Conservation (phyloP, 2,797 vertebrate species). For the Pelochelys cantorii region DNA sequence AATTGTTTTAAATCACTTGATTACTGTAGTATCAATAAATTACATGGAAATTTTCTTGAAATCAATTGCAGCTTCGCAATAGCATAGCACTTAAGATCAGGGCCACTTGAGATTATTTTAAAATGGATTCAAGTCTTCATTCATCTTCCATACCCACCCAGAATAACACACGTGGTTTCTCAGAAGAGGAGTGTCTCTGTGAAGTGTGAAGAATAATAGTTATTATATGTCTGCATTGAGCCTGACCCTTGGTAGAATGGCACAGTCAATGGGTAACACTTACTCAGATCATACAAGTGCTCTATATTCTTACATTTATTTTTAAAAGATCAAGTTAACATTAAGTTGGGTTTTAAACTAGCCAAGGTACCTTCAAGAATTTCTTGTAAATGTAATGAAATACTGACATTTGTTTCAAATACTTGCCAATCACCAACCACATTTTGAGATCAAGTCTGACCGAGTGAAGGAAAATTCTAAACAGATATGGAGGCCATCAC, state of each 20-base stretch:
- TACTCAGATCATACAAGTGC: neutral
- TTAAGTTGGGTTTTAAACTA: constrained; percentile 22
- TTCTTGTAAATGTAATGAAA: neutral
- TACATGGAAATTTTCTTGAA: constrained; percentile 28
- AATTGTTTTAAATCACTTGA: no score
- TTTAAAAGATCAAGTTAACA: neutral
- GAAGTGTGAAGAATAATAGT: neutral
- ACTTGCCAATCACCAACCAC: constrained; percentile 12
- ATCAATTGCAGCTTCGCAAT: neutral
- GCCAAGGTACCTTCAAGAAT: neutral
- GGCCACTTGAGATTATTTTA: neutral
- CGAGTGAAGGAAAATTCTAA: neutral
- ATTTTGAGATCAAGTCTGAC: constrained; percentile 6
- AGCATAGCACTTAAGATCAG: neutral
- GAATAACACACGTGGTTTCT: neutral
- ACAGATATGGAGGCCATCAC: neutral
- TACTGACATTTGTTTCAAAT: neutral
- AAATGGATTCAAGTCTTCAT: constrained; percentile 26
- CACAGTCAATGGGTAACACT: neutral
- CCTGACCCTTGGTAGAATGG: neutral
- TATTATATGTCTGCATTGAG: neutral
- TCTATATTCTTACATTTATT: neutral
- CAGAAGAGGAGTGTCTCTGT: neutral
- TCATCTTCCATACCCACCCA: neutral
- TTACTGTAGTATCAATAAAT: neutral